Percentiles rank a stretch among this genome's conserved stretches.
Conservation (phyloP, 2,113 vertebrate species). For the Himantopus leucocephalus region DNA sequence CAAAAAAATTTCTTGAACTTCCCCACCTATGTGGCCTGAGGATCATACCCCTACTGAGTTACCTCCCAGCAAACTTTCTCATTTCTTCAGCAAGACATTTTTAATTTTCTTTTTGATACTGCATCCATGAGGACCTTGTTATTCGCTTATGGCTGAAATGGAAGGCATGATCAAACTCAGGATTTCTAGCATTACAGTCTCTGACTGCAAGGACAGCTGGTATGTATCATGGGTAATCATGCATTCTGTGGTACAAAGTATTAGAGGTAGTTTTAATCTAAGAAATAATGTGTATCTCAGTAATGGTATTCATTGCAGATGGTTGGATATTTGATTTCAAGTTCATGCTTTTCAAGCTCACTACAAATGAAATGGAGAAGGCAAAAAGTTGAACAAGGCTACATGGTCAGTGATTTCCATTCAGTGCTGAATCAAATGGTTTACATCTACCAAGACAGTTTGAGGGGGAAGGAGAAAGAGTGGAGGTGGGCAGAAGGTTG, state of each 20-base stretch:
- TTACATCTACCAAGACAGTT: not conserved
- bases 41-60: not conserved
- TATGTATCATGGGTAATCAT: not conserved
- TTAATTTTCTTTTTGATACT: not conserved
- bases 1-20: not conserved
- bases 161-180: not conserved
- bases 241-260: not conserved
- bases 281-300: not conserved
- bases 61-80: not conserved
- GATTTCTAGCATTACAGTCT: not conserved
- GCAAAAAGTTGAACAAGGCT: not conserved
- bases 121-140: not conserved
- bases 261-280: not conserved
- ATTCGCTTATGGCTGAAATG: not conserved
- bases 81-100: not conserved
- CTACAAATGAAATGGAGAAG: not conserved
- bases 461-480: not conserved
- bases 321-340: not conserved
- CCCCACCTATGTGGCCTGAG: conserved; percentile 6
- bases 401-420: not conserved
- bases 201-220: not conserved
- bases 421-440: not conserved
- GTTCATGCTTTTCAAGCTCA: not conserved
- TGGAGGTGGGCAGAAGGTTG: not conserved
- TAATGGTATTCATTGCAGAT: not conserved